These are phyloP conservation scores for Aphaenogaster ashmeadi DNA, from an alignment of 1,140 invertebrate genomes.

Conservation along the genomic window DNA sequence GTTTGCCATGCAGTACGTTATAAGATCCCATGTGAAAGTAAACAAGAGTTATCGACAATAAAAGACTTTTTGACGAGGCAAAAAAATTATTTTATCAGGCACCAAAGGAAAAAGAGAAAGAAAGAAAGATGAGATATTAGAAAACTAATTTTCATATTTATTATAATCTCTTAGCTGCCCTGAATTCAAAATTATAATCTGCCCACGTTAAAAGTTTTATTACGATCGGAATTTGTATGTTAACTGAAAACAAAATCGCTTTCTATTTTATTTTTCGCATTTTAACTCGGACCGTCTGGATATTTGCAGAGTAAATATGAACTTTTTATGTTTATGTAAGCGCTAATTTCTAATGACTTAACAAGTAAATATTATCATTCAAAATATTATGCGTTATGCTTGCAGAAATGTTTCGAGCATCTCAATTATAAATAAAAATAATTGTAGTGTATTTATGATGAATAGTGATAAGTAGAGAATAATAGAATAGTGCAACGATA, in stretches of 20 bases:
- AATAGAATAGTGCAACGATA: background rate
- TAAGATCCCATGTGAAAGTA: background rate
- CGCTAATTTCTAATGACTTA: background rate
- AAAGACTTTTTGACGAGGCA: background rate
- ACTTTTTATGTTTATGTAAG: slow-evolving; percentile 28
- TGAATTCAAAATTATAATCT: background rate
- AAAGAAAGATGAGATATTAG: background rate
- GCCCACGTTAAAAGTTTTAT: background rate
- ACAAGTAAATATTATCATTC: slow-evolving; percentile 36
- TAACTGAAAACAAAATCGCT: background rate
- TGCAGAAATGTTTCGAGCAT: background rate
- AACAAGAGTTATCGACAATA: slow-evolving; percentile 4
- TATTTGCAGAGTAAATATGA: slow-evolving; percentile 34
- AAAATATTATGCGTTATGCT: background rate
- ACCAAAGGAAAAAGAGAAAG: background rate
- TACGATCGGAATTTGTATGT: background rate
- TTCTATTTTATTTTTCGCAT: slow-evolving; percentile 20
- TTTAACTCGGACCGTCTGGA: background rate
- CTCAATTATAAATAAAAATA: slow-evolving; percentile 7
- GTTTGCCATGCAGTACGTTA: slow-evolving; percentile 50
- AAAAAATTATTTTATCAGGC: slow-evolving; percentile 1
- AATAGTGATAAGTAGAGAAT: background rate
- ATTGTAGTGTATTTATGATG: background rate
- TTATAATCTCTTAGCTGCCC: background rate
- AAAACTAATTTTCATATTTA: slow-evolving; percentile 10